Evolutionary conservation across 2,797 vertebrate genomes (phyloP).

Genomic region (Kryptolebias ocellatus): DNA sequence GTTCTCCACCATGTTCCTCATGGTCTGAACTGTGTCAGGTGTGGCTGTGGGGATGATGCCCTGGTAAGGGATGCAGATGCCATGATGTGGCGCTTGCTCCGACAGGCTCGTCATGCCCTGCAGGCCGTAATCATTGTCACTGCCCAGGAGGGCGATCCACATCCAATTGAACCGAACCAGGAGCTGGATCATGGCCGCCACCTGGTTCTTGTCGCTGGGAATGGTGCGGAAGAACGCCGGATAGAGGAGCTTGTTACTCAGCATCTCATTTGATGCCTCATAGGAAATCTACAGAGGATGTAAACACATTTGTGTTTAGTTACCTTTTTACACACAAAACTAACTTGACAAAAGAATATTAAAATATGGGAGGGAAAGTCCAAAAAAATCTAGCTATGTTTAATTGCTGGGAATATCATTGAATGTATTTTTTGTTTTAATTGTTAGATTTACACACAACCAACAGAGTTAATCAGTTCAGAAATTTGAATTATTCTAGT

Average conservation of each 20-base stretch:
- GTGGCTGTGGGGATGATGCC: slow-evolving; percentile 72
- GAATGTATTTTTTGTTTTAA: no score
- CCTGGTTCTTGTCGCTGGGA: slow-evolving; percentile 84
- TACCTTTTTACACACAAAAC: no score
- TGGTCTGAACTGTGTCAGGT: slow-evolving; percentile 21
- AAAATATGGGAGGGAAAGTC: no score
- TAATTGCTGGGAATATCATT: no score
- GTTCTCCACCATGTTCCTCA: slow-evolving; percentile 70
- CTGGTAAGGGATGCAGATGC: slow-evolving; percentile 86
- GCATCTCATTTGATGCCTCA: slow-evolving; percentile 78
- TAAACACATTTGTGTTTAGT: background rate
- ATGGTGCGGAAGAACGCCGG: slow-evolving; percentile 84
- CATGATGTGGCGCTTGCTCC: slow-evolving; percentile 39
- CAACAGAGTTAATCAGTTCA: no score
- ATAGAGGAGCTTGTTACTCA: slow-evolving; percentile 82
- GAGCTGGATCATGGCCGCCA: slow-evolving; percentile 80
- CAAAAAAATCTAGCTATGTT: no score
- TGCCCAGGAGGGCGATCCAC: slow-evolving; percentile 85
- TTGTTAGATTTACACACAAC: no score
- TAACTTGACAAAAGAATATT: no score
- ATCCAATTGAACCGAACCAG: slow-evolving; percentile 82
- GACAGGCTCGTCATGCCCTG: slow-evolving; percentile 77
- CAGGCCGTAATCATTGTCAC: slow-evolving; percentile 83
- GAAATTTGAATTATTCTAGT: no score
- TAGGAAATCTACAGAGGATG: slow-evolving; percentile 75